A percentile compares a stretch with the other conserved stretches of the same genome.
phyloP scores from a whole-genome alignment of 1,140 invertebrate genomes.

The Euglossa dilemma region DNA sequence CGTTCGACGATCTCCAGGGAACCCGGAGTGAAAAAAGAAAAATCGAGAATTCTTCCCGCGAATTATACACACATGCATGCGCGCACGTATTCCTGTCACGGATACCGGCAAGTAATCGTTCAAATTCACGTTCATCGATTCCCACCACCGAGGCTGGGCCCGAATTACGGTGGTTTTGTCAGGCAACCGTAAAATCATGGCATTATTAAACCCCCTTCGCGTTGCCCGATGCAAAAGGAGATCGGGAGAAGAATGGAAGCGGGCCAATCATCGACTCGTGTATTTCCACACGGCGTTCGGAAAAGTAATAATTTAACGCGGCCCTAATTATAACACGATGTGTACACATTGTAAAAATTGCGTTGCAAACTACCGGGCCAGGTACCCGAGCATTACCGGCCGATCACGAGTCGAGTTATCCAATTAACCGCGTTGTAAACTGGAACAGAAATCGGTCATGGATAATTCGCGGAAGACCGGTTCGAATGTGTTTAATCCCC shows the following conservation, averaged over 20 bases:
- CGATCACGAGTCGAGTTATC: slow-evolving; percentile 44
- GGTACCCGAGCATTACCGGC: slow-evolving; percentile 26
- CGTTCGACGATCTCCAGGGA: too few relatives aligned
- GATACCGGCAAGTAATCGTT: neutral
- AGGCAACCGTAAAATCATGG: slow-evolving; percentile 28
- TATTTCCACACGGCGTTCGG: slow-evolving; percentile 24
- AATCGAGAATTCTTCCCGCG: too few relatives aligned
- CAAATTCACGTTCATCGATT: slow-evolving; percentile 6
- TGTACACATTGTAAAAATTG: slow-evolving; percentile 37
- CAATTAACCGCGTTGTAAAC: slow-evolving; percentile 40
- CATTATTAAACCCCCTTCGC: slow-evolving; percentile 27
- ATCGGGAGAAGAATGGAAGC: slow-evolving; percentile 8
- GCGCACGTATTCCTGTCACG: neutral
- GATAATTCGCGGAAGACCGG: slow-evolving; percentile 30
- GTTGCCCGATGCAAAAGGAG: neutral
- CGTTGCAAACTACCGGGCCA: slow-evolving; percentile 35
- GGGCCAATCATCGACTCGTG: slow-evolving; percentile 26
- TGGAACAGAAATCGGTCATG: neutral
- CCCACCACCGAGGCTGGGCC: neutral
- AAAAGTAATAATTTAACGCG: slow-evolving; percentile 48
- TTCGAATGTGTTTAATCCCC: slow-evolving; percentile 6
- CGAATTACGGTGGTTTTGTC: slow-evolving; percentile 26
- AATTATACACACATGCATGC: too few relatives aligned
- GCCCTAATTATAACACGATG: slow-evolving; percentile 32
- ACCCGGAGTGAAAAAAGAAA: too few relatives aligned